Evolutionary conservation across 35 echinoderm and acorn worm species (phyloP).

Genomic region (Heliocidaris erythrogramma): DNA sequence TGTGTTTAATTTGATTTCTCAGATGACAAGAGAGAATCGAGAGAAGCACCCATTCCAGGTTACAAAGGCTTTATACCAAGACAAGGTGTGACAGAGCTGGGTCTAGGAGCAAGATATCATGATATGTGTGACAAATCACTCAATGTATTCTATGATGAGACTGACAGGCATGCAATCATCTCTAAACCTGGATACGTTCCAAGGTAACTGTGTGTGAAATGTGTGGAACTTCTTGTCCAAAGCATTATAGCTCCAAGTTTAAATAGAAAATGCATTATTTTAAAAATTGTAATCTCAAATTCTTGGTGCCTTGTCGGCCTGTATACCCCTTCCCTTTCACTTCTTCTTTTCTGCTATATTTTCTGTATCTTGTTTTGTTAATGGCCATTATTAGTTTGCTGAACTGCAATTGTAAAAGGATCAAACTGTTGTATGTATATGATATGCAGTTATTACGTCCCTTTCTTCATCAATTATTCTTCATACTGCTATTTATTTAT

Average conservation of each 20-base stretch:
- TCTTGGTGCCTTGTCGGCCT: neutral
- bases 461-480: too few relatives aligned
- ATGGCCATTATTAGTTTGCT: too few relatives aligned
- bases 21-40: constrained; percentile 78
- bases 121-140: constrained; percentile 89
- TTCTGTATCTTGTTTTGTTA: too few relatives aligned
- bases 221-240: neutral
- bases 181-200: constrained; percentile 42
- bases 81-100: constrained; percentile 90
- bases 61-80: constrained; percentile 94
- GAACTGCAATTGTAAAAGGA: too few relatives aligned
- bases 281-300: neutral
- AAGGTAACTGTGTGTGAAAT: constrained; percentile 44
- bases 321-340: neutral
- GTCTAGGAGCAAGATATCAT: constrained; percentile 86
- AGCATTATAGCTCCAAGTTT: neutral
- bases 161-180: constrained; percentile 62
- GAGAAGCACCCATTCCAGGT: constrained; percentile 95
- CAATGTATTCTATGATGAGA: constrained; percentile 86
- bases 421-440: too few relatives aligned
- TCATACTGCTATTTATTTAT: too few relatives aligned
- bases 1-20: constrained; percentile 24
- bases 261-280: neutral
- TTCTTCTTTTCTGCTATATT: neutral
- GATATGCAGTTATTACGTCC: too few relatives aligned